These are phyloP conservation scores for Gymnothorax reevesii DNA, from an alignment of 2,797 vertebrate species.

Conservation along the genomic window DNA sequence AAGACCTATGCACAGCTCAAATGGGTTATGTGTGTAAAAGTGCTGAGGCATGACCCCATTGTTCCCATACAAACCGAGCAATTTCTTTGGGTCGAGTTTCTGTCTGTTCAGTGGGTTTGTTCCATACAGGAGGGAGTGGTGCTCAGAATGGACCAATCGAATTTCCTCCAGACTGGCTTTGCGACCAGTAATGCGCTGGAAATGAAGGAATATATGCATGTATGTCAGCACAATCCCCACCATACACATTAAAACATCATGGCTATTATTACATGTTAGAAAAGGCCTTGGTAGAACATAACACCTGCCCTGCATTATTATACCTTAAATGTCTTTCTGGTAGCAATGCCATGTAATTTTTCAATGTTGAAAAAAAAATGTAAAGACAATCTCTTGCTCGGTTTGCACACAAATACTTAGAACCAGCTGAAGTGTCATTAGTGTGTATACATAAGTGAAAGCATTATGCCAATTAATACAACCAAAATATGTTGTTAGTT, in stretches of 20 bases:
- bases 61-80: conserved; percentile 68
- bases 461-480: neutral
- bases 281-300: neutral
- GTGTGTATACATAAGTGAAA: neutral
- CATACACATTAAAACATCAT: neutral
- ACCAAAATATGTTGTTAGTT: neutral
- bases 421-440: neutral
- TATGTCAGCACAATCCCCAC: neutral
- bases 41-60: neutral
- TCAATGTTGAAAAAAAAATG: neutral
- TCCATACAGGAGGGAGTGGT: conserved; percentile 77
- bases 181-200: conserved; percentile 77
- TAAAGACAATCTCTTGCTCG: neutral
- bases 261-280: neutral
- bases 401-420: neutral
- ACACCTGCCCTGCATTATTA: neutral
- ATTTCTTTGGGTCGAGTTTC: conserved; percentile 77
- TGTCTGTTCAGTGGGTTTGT: conserved; percentile 76
- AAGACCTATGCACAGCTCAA: too few species aligned
- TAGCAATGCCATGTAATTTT: neutral
- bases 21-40: neutral
- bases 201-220: conserved; percentile 61
- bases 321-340: neutral
- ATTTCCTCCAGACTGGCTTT: conserved; percentile 82
- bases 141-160: conserved; percentile 78